Percentiles rank a stretch among this genome's conserved stretches.
phyloP scores from a whole-genome alignment of 2,797 vertebrate genomes.

The Lophotriccus pileatus region DNA sequence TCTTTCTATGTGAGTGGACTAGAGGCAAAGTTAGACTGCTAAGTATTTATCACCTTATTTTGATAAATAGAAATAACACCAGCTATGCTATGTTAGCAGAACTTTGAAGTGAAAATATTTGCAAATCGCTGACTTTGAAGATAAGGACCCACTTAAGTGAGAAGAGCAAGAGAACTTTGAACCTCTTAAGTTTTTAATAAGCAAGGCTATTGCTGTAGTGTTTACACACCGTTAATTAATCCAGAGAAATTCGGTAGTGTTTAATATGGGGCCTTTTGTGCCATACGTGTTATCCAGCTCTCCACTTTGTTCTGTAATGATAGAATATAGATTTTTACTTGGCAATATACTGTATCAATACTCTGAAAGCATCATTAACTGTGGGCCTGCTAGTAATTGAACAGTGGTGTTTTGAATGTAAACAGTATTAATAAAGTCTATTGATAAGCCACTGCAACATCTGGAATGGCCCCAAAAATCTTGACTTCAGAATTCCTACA shows the following conservation, averaged over 20 bases:
- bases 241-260: background rate
- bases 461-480: background rate
- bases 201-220: background rate
- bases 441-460: background rate
- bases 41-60: background rate
- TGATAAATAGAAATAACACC: background rate
- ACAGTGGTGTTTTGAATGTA: background rate
- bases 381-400: background rate
- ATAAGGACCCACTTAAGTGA: conserved; percentile 27
- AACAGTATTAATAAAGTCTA: background rate
- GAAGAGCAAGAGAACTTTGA: conserved; percentile 13
- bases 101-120: conserved; percentile 17
- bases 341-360: background rate
- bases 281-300: background rate
- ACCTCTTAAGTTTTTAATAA: conserved; percentile 36
- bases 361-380: background rate
- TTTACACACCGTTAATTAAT: background rate
- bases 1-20: background rate
- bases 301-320: background rate
- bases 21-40: background rate
- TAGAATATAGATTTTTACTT: background rate
- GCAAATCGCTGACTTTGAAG: conserved; percentile 1
- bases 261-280: background rate
- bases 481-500: background rate
- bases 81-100: background rate